These are phyloP conservation scores for Cephus spinipes DNA, from an alignment of 2,888 invertebrate species.

Conservation along the genomic window DNA sequence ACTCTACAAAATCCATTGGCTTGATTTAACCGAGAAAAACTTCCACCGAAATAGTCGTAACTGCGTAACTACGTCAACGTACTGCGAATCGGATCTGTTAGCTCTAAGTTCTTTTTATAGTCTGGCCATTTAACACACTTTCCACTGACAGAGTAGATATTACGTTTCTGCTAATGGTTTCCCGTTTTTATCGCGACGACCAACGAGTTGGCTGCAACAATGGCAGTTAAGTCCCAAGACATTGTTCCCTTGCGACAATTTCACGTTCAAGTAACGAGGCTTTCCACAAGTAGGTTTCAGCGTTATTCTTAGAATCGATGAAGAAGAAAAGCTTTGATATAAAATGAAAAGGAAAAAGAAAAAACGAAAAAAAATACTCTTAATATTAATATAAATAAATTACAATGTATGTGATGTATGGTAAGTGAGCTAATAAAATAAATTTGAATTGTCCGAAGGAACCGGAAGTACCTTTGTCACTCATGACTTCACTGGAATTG, in stretches of 20 bases:
- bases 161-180: background rate
- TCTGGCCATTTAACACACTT: constrained; percentile 3
- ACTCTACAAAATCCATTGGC: background rate
- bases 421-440: background rate
- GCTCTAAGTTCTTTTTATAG: background rate
- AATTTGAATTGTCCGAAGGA: background rate
- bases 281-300: background rate
- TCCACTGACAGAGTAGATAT: background rate
- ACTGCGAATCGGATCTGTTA: constrained; percentile 23
- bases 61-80: constrained; percentile 15
- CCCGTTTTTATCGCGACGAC: background rate
- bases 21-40: background rate
- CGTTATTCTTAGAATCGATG: background rate
- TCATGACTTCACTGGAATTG: background rate
- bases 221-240: background rate
- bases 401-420: background rate
- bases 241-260: background rate
- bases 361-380: too few relatives aligned
- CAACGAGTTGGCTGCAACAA: background rate
- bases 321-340: background rate
- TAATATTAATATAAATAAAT: background rate
- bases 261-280: background rate
- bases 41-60: background rate
- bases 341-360: background rate
- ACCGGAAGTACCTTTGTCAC: constrained; percentile 1